Evolutionary conservation across 2,888 invertebrate genomes (phyloP).

Genomic region (Cactoblastis cactorum): DNA sequence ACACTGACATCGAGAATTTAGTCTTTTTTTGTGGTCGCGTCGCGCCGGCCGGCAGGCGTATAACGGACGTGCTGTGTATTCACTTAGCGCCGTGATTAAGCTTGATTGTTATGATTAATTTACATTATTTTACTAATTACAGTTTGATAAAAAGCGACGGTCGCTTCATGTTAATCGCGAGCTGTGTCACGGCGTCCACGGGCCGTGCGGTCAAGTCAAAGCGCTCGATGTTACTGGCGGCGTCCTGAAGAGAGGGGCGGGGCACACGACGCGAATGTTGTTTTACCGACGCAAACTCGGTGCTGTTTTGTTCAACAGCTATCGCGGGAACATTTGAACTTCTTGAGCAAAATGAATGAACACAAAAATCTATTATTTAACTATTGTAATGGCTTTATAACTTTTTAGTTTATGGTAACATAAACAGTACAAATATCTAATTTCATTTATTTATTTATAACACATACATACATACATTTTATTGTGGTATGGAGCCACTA

Average conservation of each 20-base stretch:
- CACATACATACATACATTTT: no score
- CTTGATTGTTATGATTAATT: constrained; percentile 80
- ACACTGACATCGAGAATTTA: constrained; percentile 68
- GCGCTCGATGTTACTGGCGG: constrained; percentile 74
- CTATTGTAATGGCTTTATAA: no score
- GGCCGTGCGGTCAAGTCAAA: constrained; percentile 54
- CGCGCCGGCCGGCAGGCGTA: constrained; percentile 85
- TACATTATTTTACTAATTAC: constrained; percentile 76
- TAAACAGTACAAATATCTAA: no score
- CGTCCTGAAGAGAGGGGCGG: constrained; percentile 26
- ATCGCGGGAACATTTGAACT: constrained; percentile 38
- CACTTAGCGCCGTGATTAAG: constrained; percentile 76
- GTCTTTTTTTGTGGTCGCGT: constrained; percentile 71
- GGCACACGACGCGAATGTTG: constrained; percentile 25
- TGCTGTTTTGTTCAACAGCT: constrained; percentile 56
- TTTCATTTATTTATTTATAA: no score
- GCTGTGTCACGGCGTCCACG: constrained; percentile 55
- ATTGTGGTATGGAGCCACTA: no score
- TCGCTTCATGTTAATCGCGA: constrained; percentile 64
- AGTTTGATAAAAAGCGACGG: constrained; percentile 53
- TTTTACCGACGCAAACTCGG: constrained; percentile 37
- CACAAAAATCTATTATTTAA: no score
- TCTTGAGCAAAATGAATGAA: no score
- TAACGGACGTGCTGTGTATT: constrained; percentile 71
- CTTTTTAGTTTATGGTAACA: no score